Base-by-base conservation (phyloP, 2,888 invertebrate genomes). In the Dolomedes plantarius region DNA sequence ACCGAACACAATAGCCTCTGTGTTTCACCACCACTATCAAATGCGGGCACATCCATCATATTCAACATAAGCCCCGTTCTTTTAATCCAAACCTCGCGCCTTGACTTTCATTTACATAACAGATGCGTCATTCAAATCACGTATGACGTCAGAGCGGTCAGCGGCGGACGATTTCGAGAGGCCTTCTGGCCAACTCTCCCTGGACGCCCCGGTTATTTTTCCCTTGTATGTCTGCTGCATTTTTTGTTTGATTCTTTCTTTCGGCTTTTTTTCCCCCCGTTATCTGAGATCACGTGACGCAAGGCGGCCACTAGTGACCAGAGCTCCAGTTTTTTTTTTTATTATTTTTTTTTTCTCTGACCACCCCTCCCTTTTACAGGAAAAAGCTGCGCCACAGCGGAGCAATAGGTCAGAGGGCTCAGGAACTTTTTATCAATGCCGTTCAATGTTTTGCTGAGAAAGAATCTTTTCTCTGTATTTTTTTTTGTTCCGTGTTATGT, bases 201-300 rank as follows among this genome's bases (percentile, higher is more conserved):
- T 65, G 79, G 68, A 56, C 69, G 32, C 23, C 65, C 19, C 28
- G 19, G 27, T 69, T n/a, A 27, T 79, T 39, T 80, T 41, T 27
- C 71, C 19, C 73, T 36, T 67, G 67, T 65, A 65, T 39, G 68
- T 69, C 46, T 79, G 29, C 67, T 19, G 32, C 32, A 32, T 67
- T 67, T 67, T 67, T 67, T 67, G 67, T 67, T 67, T 36, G 36
- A 67, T 67, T 80, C 28, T 65, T 28, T 28, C 67, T 56, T 72
- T 72, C 67, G 39, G 69, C 72, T n/a, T n/a, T n/a, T n/a, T 56
- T 46, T 50, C 68, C 50, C 65, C 67, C 72, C 41, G 65, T 80
- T 80, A 80, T 80, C 80, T 80, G 36, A 23, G 67, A 80, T 80
- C 80, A 80, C 80, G 80, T 80, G 80, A 74, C 56, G 39, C 36